Evolutionary conservation across 2,888 invertebrate genomes (phyloP).

Genomic region (Leucozona laternaria): DNA sequence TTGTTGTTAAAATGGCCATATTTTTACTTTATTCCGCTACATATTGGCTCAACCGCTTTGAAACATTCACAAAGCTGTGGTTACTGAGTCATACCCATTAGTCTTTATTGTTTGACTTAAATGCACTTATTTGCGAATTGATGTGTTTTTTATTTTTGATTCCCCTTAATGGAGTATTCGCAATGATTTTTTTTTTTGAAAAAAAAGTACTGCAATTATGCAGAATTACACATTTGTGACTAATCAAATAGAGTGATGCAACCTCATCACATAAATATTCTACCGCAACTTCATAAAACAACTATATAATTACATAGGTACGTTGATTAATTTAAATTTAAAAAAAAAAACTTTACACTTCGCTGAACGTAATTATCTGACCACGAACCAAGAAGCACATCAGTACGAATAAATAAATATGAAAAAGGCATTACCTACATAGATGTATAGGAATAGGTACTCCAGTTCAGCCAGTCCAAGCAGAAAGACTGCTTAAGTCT

Average conservation of each 20-base stretch:
- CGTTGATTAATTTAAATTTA: slow-evolving; percentile 57
- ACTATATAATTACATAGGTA: too few relatives aligned
- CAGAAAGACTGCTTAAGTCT: slow-evolving; percentile 64
- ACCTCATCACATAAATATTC: slow-evolving; percentile 25
- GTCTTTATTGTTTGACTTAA: not conserved
- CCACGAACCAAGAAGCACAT: slow-evolving; percentile 54
- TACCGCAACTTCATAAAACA: not conserved
- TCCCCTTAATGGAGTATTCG: slow-evolving; percentile 12
- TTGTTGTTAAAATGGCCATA: too few relatives aligned
- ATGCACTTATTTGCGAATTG: not conserved
- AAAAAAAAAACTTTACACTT: slow-evolving; percentile 67
- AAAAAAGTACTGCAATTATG: slow-evolving; percentile 1
- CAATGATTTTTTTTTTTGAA: not conserved
- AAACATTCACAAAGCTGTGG: not conserved
- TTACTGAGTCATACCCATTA: not conserved
- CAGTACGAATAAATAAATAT: not conserved
- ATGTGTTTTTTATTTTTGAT: not conserved
- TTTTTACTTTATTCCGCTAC: not conserved
- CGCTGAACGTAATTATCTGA: slow-evolving; percentile 72
- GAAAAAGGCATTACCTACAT: slow-evolving; percentile 50
- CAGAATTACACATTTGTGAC: slow-evolving; percentile 6
- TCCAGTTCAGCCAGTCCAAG: slow-evolving; percentile 48
- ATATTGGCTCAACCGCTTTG: not conserved
- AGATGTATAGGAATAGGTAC: not conserved
- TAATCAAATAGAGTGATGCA: slow-evolving; percentile 50